These are phyloP conservation scores for Anoplius nigerrimus DNA, from an alignment of 2,888 invertebrate species.

Conservation along the genomic window DNA sequence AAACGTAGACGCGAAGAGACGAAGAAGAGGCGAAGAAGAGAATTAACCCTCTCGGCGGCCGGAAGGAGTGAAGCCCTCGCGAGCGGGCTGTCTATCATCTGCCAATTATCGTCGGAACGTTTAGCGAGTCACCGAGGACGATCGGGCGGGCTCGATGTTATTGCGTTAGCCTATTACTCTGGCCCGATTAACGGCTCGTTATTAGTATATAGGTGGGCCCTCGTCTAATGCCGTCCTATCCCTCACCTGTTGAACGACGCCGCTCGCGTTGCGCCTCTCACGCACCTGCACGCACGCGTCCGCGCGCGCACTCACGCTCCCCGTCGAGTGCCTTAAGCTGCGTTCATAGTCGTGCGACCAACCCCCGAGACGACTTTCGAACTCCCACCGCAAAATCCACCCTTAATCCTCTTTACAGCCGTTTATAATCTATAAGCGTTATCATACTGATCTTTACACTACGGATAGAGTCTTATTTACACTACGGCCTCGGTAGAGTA, in stretches of 20 bases:
- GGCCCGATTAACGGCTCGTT: slow-evolving; percentile 61
- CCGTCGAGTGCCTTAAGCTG: neutral
- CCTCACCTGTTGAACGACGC: slow-evolving; percentile 72
- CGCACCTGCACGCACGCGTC: slow-evolving; percentile 48
- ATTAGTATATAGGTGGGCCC: slow-evolving; percentile 64
- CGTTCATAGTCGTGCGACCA: no score
- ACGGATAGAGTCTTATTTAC: no score
- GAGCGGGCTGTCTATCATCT: slow-evolving; percentile 61
- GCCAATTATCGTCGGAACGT: slow-evolving; percentile 65
- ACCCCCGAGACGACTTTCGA: no score
- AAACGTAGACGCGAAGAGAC: neutral
- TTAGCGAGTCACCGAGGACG: slow-evolving; percentile 49
- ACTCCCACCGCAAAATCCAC: no score
- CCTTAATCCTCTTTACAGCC: no score
- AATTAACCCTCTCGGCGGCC: slow-evolving; percentile 46
- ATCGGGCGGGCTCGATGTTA: slow-evolving; percentile 58
- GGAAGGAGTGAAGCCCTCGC: no score
- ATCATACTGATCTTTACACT: no score
- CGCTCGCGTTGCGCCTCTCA: slow-evolving; percentile 38
- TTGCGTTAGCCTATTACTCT: slow-evolving; percentile 64
- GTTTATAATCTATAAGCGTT: no score
- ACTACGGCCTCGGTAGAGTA: no score
- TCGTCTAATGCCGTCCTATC: slow-evolving; percentile 66
- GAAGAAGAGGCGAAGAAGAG: slow-evolving; percentile 12
- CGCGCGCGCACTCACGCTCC: slow-evolving; percentile 21